Percentiles rank a stretch among this genome's conserved stretches.
These are phyloP conservation scores for Coturnix japonica DNA, from an alignment of 2,113 vertebrate genomes.

Conservation along the genomic window DNA sequence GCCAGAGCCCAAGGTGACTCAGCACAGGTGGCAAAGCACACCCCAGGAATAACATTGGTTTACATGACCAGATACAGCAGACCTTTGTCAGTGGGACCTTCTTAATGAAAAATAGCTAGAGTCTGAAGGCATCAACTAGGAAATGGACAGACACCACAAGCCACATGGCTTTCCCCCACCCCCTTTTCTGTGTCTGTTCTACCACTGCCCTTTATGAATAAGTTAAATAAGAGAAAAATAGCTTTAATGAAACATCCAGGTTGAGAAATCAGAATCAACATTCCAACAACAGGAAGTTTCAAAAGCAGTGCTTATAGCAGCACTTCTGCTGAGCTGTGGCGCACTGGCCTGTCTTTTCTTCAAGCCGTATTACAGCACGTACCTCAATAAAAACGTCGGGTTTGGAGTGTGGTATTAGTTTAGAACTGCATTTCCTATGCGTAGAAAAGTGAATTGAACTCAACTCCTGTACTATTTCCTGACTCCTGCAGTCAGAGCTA, in stretches of 20 bases:
- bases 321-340: neutral
- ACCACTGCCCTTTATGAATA: constrained; percentile 52
- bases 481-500: neutral
- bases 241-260: constrained; percentile 50
- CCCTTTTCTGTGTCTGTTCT: constrained; percentile 8
- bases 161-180: neutral
- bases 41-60: neutral
- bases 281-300: constrained; percentile 63
- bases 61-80: neutral
- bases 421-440: neutral
- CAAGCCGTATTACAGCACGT: neutral
- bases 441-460: neutral
- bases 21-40: neutral
- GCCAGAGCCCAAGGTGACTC: neutral
- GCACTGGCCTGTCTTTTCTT: neutral
- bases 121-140: neutral
- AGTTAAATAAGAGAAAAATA: constrained; percentile 58
- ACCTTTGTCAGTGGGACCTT: neutral
- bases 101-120: neutral
- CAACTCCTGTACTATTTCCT: neutral
- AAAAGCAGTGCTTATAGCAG: constrained; percentile 24
- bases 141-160: neutral
- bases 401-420: neutral
- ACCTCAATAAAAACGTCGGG: neutral
- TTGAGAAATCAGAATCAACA: constrained; percentile 58